These are phyloP conservation scores for Blomia tropicalis DNA, from an alignment of 2,888 invertebrate genomes.

Conservation along the genomic window DNA sequence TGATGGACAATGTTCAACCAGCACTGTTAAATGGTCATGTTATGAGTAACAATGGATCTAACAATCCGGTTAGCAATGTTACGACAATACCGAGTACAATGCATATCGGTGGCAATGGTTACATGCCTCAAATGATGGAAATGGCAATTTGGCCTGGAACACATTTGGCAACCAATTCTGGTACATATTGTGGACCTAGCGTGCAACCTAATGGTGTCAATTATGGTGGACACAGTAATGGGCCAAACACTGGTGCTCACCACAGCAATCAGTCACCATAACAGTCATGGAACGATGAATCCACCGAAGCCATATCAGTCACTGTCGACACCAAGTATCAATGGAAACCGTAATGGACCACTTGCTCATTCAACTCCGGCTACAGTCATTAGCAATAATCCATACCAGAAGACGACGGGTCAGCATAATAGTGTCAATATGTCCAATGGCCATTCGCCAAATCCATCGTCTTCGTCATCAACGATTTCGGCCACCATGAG, in stretches of 20 bases:
- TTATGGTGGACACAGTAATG: not conserved
- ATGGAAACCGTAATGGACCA: not conserved
- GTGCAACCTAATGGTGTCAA: not conserved
- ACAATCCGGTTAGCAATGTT: not conserved
- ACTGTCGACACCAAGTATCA: too few relatives aligned
- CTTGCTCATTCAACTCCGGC: not conserved
- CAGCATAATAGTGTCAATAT: not conserved
- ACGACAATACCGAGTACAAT: not conserved
- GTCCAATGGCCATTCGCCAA: too few relatives aligned
- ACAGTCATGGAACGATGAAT: not conserved
- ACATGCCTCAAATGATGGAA: not conserved
- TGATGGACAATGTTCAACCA: not conserved
- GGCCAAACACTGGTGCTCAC: not conserved
- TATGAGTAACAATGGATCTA: not conserved
- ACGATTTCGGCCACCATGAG: too few relatives aligned
- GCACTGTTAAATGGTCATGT: not conserved
- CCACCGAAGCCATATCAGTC: not conserved
- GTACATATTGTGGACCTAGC: not conserved
- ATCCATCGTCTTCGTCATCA: too few relatives aligned
- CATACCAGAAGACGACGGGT: not conserved
- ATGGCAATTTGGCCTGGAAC: not conserved
- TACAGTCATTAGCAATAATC: not conserved
- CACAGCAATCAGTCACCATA: not conserved
- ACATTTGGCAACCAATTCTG: not conserved
- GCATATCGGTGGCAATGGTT: not conserved